Evolutionary conservation across 1,140 invertebrate genomes (phyloP).

Genomic region (Mya arenaria): DNA sequence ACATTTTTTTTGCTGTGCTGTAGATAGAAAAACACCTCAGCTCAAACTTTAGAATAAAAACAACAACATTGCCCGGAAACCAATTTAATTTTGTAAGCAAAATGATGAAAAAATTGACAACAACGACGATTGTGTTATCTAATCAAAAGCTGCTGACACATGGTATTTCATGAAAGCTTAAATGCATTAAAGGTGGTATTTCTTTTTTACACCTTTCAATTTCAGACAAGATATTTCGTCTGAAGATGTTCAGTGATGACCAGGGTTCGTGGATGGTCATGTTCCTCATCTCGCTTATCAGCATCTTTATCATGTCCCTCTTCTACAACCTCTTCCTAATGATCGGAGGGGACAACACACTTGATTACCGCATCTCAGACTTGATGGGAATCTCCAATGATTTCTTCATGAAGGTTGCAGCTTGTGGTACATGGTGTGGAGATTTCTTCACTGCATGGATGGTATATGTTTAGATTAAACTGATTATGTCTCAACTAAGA

Average conservation of each 20-base stretch:
- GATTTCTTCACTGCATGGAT: slow-evolving; percentile 84
- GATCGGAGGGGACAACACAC: slow-evolving; percentile 78
- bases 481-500: no score
- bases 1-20: no score
- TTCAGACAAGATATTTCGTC: slow-evolving; percentile 81
- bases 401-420: slow-evolving; percentile 84
- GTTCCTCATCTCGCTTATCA: slow-evolving; percentile 83
- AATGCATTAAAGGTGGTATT: no score
- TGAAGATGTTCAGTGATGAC: slow-evolving; percentile 84
- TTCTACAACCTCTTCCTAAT: slow-evolving; percentile 83
- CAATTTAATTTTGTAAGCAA: no score
- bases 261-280: slow-evolving; percentile 85
- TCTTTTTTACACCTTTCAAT: slow-evolving; percentile 52
- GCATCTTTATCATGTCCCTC: slow-evolving; percentile 83
- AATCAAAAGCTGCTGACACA: no score
- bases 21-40: no score
- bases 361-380: slow-evolving; percentile 77
- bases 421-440: slow-evolving; percentile 84
- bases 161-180: no score
- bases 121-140: no score
- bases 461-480: slow-evolving; percentile 68
- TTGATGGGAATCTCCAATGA: slow-evolving; percentile 79
- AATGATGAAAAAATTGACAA: no score
- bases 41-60: no score
- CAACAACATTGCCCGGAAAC: no score